A percentile compares a stretch with the other conserved stretches of the same genome.
Conservation (phyloP, 2,888 invertebrate species). For the Lasioglossum vierecki region DNA sequence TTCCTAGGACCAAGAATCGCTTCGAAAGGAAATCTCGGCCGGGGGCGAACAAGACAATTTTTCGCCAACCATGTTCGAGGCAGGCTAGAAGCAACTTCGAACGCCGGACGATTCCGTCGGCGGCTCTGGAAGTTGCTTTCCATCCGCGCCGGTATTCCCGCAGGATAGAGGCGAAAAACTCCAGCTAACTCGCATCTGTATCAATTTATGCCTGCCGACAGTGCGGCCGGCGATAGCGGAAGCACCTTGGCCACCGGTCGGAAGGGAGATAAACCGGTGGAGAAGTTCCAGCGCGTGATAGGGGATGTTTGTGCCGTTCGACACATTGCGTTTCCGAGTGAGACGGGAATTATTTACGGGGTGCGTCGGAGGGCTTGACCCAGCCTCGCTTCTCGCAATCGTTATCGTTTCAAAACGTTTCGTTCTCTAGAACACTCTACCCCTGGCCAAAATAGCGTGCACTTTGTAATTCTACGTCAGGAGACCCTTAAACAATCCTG, state of each 20-base stretch:
- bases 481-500: neutral
- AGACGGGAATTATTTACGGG: conserved; percentile 37
- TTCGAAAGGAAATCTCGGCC: conserved; percentile 45
- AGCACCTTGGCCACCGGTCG: conserved; percentile 67
- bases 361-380: neutral
- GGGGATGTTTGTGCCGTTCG: conserved; percentile 52
- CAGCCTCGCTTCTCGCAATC: neutral
- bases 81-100: neutral
- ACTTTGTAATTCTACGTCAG: neutral
- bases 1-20: conserved; percentile 29
- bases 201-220: conserved; percentile 81
- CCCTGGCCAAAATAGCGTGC: neutral
- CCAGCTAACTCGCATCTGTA: conserved; percentile 83
- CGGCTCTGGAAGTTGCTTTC: conserved; percentile 36
- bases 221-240: conserved; percentile 71
- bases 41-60: conserved; percentile 57
- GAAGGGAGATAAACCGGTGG: conserved; percentile 64
- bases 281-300: conserved; percentile 56
- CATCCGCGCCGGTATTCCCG: conserved; percentile 57
- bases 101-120: conserved; percentile 21
- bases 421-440: neutral
- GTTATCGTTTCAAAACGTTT: conserved; percentile 5
- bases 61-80: conserved; percentile 41
- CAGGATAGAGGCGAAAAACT: conserved; percentile 80
- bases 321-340: conserved; percentile 38